phyloP scores from a whole-genome alignment of 2,797 vertebrate species.

The Enteromius thamalakanensis region DNA sequence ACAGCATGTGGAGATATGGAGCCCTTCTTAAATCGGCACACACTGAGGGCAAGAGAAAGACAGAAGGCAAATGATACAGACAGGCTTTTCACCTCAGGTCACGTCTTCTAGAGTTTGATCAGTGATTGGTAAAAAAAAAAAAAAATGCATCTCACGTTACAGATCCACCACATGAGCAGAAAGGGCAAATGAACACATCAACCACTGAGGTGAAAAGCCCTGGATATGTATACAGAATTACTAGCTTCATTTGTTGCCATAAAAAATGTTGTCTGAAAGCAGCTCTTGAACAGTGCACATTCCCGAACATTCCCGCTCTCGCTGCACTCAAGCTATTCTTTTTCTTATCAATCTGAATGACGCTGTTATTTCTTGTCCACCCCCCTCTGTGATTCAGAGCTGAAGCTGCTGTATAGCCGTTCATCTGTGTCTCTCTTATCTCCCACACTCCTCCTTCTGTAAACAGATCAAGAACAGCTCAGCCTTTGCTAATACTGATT shows the following conservation, averaged over 20 bases:
- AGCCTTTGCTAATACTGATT: conserved; percentile 39
- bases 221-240: not conserved
- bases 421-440: conserved; percentile 49
- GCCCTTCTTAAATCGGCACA: conserved; percentile 35
- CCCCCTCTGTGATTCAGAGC: conserved; percentile 9
- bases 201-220: not conserved
- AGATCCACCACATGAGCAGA: conserved; percentile 19
- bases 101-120: conserved; percentile 36
- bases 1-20: conserved; percentile 51
- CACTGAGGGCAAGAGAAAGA: conserved; percentile 27
- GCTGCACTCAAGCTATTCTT: conserved; percentile 28
- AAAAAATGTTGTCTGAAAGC: conserved; percentile 9
- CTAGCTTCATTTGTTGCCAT: not conserved
- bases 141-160: conserved; percentile 31
- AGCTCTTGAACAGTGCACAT: not conserved
- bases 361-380: conserved; percentile 47
- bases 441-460: conserved; percentile 42
- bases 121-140: conserved; percentile 12
- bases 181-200: conserved; percentile 15
- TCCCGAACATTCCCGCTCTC: not conserved
- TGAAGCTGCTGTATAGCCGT: conserved; percentile 47
- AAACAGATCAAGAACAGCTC: conserved; percentile 49
- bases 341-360: conserved; percentile 48
- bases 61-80: conserved; percentile 35
- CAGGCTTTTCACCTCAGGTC: conserved; percentile 34